phyloP scores from a whole-genome alignment of 2,888 invertebrate genomes.

The Lottia gigantea region DNA sequence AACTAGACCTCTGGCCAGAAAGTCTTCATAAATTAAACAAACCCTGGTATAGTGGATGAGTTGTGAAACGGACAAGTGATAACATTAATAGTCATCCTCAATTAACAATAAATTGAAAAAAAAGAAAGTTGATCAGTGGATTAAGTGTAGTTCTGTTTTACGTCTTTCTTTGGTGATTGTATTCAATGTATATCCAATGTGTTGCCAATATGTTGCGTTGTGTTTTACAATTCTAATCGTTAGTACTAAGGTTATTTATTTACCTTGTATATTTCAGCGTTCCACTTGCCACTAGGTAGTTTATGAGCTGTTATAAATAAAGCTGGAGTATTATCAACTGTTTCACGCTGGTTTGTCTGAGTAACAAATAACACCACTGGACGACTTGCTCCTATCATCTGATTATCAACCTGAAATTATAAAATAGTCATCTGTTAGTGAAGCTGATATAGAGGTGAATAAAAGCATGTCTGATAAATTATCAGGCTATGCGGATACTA shows the following conservation, averaged over 20 bases:
- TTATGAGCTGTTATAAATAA: constrained; percentile 82
- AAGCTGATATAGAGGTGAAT: neutral
- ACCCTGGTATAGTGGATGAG: too few relatives aligned
- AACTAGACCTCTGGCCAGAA: too few relatives aligned
- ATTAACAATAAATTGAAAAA: too few relatives aligned
- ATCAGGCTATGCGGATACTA: too few relatives aligned
- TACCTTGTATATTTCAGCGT: constrained; percentile 88
- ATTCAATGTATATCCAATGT: too few relatives aligned
- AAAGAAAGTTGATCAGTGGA: too few relatives aligned
- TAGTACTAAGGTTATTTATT: constrained; percentile 15
- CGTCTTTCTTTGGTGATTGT: too few relatives aligned
- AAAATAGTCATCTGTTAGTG: neutral
- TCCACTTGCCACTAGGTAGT: constrained; percentile 77
- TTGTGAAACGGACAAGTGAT: too few relatives aligned
- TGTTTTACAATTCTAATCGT: neutral
- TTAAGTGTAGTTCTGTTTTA: too few relatives aligned
- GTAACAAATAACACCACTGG: constrained; percentile 86
- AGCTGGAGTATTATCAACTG: constrained; percentile 73
- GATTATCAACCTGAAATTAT: constrained; percentile 78
- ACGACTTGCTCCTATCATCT: constrained; percentile 85
- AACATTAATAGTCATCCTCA: too few relatives aligned
- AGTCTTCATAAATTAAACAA: too few relatives aligned
- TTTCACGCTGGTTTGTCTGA: constrained; percentile 69
- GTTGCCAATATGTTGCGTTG: too few relatives aligned
- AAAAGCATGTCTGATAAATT: neutral